Evolutionary conservation across 2,113 vertebrate genomes (phyloP).

Genomic region (Sula dactylatra): DNA sequence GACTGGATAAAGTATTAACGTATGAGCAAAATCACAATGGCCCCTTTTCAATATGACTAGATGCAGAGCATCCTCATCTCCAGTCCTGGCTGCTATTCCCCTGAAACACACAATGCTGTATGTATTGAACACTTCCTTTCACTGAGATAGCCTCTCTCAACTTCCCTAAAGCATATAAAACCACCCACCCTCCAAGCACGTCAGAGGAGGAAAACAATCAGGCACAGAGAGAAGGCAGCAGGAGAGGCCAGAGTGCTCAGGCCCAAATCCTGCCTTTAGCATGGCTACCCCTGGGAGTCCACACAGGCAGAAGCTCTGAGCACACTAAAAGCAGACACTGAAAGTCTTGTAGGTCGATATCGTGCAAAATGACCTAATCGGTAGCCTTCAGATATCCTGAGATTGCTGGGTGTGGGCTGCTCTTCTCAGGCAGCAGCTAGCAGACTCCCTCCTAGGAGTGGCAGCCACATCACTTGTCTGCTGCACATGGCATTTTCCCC

Average conservation of each 20-base stretch:
- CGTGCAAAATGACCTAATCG: neutral
- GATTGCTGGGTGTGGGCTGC: neutral
- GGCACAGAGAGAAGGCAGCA: neutral
- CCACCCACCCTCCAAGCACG: neutral
- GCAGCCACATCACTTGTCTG: conserved; percentile 12
- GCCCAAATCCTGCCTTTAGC: neutral
- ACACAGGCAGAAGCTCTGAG: neutral
- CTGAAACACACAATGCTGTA: neutral
- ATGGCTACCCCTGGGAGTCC: neutral
- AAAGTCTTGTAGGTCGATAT: fast-evolving
- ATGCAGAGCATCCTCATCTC: neutral
- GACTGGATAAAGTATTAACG: neutral
- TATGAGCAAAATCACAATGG: neutral
- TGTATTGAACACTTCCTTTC: neutral
- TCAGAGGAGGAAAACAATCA: neutral
- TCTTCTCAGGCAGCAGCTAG: neutral
- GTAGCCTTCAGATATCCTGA: neutral
- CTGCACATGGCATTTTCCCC: neutral
- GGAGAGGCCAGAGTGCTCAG: neutral
- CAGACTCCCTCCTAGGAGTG: neutral
- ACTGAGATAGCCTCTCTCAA: neutral
- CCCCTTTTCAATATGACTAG: neutral
- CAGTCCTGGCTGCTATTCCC: neutral
- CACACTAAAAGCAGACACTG: neutral
- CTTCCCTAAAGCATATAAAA: neutral